Conservation (phyloP, 1,140 invertebrate species). For the Atta texana region DNA sequence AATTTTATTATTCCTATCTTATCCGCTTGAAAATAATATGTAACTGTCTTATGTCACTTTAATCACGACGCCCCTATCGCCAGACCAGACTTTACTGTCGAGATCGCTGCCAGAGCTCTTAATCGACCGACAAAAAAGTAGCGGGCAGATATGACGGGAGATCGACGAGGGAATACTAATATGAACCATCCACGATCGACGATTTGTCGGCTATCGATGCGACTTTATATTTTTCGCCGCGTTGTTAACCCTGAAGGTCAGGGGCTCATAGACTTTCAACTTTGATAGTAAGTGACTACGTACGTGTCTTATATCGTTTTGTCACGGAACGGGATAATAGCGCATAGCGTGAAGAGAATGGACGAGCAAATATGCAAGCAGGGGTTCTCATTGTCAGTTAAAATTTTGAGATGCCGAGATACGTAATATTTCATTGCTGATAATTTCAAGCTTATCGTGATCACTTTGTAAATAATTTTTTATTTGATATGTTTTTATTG, state of each 20-base stretch:
- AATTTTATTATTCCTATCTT: slow-evolving; percentile 17
- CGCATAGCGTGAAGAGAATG: slow-evolving; percentile 7
- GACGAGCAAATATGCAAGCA: slow-evolving; percentile 10
- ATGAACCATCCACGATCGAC: slow-evolving; percentile 16
- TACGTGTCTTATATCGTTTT: slow-evolving; percentile 58
- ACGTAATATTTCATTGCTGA: background rate
- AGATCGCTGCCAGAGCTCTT: slow-evolving; percentile 48
- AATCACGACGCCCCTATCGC: slow-evolving; percentile 31
- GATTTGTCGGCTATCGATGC: slow-evolving; percentile 49
- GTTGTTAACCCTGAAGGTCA: slow-evolving; percentile 66
- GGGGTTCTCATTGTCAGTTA: slow-evolving; percentile 1
- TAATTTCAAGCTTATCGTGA: background rate
- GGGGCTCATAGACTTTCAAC: slow-evolving; percentile 34
- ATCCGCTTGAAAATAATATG: slow-evolving; percentile 34
- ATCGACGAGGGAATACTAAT: slow-evolving; percentile 43
- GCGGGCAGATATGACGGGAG: background rate
- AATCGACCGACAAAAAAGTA: slow-evolving; percentile 60
- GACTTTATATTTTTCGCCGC: slow-evolving; percentile 51
- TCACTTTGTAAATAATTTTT: background rate
- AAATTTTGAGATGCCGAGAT: background rate
- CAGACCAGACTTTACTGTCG: background rate
- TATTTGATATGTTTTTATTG: background rate
- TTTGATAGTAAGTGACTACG: slow-evolving; percentile 58
- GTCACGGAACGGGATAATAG: slow-evolving; percentile 65
- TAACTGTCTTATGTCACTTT: slow-evolving; percentile 49